These are phyloP conservation scores for Trichoplusia ni DNA, from an alignment of 1,140 invertebrate species.

Conservation along the genomic window DNA sequence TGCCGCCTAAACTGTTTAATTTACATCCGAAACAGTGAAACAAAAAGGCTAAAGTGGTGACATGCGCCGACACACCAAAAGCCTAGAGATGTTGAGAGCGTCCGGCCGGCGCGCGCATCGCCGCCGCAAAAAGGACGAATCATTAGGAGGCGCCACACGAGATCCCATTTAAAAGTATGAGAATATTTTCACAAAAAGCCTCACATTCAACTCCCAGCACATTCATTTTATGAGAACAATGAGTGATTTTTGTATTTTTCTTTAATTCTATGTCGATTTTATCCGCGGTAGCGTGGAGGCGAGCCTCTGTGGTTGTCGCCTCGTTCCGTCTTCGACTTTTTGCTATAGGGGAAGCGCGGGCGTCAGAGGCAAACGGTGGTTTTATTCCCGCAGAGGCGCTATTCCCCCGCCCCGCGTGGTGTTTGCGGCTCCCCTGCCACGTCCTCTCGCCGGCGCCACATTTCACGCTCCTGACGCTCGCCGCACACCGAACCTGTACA, in stretches of 20 bases:
- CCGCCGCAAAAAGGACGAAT: slow-evolving; percentile 75
- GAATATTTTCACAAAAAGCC: slow-evolving; percentile 81
- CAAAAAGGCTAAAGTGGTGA: slow-evolving; percentile 69
- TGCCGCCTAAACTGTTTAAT: slow-evolving; percentile 77
- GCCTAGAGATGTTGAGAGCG: slow-evolving; percentile 60
- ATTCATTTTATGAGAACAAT: slow-evolving; percentile 82
- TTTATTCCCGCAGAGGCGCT: slow-evolving; percentile 59
- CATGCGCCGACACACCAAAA: slow-evolving; percentile 72
- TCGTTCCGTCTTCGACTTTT: slow-evolving; percentile 77
- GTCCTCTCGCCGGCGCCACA: slow-evolving; percentile 51
- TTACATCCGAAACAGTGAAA: slow-evolving; percentile 72
- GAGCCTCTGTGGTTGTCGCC: slow-evolving; percentile 72
- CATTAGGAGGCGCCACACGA: slow-evolving; percentile 80
- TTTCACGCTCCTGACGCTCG: slow-evolving; percentile 48
- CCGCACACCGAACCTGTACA: slow-evolving; percentile 33
- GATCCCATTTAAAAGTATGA: slow-evolving; percentile 80
- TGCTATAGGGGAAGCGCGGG: slow-evolving; percentile 66
- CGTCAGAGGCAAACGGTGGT: slow-evolving; percentile 63
- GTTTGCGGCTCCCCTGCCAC: slow-evolving; percentile 26
- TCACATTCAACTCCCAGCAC: slow-evolving; percentile 79
- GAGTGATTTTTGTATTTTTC: slow-evolving; percentile 81
- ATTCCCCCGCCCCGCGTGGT: slow-evolving; percentile 34
- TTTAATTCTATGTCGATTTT: slow-evolving; percentile 81
- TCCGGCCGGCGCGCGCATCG: slow-evolving; percentile 46
- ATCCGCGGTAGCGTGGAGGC: slow-evolving; percentile 71